phyloP scores from a whole-genome alignment of 2,113 vertebrate genomes.

The Campylomormyrus tamandua region DNA sequence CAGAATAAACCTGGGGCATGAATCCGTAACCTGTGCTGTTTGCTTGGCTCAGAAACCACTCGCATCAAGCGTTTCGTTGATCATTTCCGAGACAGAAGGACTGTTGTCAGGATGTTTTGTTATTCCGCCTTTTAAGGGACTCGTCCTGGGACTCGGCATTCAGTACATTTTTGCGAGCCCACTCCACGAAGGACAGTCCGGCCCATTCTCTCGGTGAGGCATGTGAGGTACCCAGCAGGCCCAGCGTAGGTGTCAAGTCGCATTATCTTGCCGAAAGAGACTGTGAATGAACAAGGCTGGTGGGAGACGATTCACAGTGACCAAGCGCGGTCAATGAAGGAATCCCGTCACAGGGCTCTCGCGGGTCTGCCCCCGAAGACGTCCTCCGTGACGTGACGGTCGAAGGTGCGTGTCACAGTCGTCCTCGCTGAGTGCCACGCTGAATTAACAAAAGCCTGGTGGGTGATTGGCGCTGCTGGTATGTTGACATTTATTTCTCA shows the following conservation, averaged over 20 bases:
- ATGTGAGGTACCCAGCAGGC: not conserved
- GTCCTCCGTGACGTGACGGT: not conserved
- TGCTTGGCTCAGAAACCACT: not conserved
- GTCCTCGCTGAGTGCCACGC: not conserved
- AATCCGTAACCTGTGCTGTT: not conserved
- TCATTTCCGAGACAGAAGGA: not conserved
- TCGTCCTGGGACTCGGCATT: not conserved
- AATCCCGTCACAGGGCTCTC: not conserved
- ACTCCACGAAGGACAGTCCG: not conserved
- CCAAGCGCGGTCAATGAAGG: not conserved
- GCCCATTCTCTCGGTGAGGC: not conserved
- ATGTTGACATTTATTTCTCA: not conserved
- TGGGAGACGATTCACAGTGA: not conserved
- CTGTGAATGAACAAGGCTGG: not conserved
- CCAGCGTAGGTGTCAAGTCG: not conserved
- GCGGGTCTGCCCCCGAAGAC: not conserved
- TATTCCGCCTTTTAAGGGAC: not conserved
- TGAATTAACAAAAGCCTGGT: not conserved
- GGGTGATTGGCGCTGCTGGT: not conserved
- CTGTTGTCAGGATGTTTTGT: not conserved
- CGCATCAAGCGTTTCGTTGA: not conserved
- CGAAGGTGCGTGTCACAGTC: not conserved
- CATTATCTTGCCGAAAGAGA: not conserved
- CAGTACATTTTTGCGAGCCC: conserved; percentile 10
- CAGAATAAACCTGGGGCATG: not conserved